Conservation (phyloP, 1,140 invertebrate genomes). For the Rhizoglyphus robini region DNA sequence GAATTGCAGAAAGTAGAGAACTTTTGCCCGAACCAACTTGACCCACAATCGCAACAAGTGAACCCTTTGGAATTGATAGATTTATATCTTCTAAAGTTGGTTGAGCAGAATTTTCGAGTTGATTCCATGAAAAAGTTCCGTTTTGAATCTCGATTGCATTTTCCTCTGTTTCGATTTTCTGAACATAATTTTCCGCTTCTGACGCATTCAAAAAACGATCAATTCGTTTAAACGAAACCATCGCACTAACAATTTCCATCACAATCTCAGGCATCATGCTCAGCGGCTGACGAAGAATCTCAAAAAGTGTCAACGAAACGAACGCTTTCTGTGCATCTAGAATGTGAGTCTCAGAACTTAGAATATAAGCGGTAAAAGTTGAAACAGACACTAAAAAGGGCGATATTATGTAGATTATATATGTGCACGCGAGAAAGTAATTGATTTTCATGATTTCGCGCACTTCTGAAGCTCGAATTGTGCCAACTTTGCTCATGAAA, state of each 20-base stretch:
- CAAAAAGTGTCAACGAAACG: conserved; percentile 41
- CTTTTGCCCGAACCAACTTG: conserved; percentile 43
- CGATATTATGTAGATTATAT: conserved; percentile 16
- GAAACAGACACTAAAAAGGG: conserved; percentile 18
- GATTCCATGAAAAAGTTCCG: conserved; percentile 39
- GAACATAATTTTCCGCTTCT: conserved; percentile 31
- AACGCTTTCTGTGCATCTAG: conserved; percentile 41
- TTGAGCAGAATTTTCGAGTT: conserved; percentile 16
- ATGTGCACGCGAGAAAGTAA: not conserved
- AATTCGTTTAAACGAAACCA: conserved; percentile 63
- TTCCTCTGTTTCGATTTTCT: not conserved
- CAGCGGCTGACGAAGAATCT: conserved; percentile 40
- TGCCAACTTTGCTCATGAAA: conserved; percentile 18
- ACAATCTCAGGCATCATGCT: not conserved
- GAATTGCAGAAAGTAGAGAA: too few relatives aligned
- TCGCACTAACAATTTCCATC: conserved; percentile 36
- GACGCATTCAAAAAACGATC: conserved; percentile 80
- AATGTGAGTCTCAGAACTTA: conserved; percentile 28
- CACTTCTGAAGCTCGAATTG: conserved; percentile 20
- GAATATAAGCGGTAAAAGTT: conserved; percentile 31
- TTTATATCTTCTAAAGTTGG: conserved; percentile 35
- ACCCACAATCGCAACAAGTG: conserved; percentile 44
- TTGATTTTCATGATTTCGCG: not conserved
- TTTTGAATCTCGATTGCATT: conserved; percentile 35
- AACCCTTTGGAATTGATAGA: conserved; percentile 29